Evolutionary conservation across 2,797 vertebrate species (phyloP).

Genomic region (Malurus splendens): DNA sequence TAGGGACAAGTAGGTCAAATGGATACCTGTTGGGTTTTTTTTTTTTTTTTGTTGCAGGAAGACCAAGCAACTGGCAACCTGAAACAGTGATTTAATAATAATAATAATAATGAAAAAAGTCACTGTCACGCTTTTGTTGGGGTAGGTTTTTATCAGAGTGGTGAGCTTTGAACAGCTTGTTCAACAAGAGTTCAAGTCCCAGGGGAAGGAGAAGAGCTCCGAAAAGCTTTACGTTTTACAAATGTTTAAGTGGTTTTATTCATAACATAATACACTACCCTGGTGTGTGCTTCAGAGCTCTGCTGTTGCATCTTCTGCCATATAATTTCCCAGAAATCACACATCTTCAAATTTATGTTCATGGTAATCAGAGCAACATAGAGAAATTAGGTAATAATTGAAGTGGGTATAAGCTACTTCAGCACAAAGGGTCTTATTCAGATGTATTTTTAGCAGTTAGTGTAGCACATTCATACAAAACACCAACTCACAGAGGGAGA

Average conservation of each 20-base stretch:
- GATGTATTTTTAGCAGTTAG: constrained; percentile 62
- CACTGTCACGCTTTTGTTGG: constrained; percentile 2
- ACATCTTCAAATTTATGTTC: constrained; percentile 43
- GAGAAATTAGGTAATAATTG: constrained; percentile 68
- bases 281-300: constrained; percentile 1
- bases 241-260: constrained; percentile 38
- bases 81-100: background rate
- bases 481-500: constrained; percentile 46
- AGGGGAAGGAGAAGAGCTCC: background rate
- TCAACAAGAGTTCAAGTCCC: constrained; percentile 14
- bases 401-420: constrained; percentile 57
- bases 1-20: constrained; percentile 36
- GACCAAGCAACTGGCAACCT: background rate
- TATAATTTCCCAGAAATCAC: constrained; percentile 29
- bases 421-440: constrained; percentile 56
- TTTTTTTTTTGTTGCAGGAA: background rate
- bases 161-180: constrained; percentile 33
- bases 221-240: constrained; percentile 12
- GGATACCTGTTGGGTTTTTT: background rate
- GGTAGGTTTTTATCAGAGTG: background rate
- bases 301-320: constrained; percentile 18
- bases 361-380: constrained; percentile 33
- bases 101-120: background rate
- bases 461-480: constrained; percentile 52
- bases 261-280: background rate